phyloP scores from a whole-genome alignment of 2,888 invertebrate species.

The Agrochola litura region DNA sequence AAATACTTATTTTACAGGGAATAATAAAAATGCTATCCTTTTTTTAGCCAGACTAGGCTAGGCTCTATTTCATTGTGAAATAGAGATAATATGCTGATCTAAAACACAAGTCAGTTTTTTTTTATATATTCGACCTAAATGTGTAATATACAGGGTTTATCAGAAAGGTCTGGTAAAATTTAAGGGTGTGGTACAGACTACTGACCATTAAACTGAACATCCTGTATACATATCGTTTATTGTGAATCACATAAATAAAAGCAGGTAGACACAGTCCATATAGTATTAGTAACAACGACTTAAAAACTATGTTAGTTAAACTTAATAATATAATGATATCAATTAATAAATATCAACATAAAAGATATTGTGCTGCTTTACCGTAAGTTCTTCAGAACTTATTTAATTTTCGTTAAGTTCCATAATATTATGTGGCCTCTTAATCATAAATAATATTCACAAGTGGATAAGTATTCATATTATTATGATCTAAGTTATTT shows the following conservation, averaged over 20 bases:
- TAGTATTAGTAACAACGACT: too few relatives aligned
- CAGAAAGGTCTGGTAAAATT: too few relatives aligned
- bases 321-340: conserved; percentile 1
- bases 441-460: conserved; percentile 20
- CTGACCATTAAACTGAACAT: too few relatives aligned
- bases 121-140: conserved; percentile 28
- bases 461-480: conserved; percentile 10
- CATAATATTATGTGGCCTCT: background rate
- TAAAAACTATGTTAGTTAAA: too few relatives aligned
- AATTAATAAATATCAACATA: conserved; percentile 5
- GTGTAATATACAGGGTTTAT: background rate
- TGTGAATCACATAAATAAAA: too few relatives aligned
- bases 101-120: conserved; percentile 1
- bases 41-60: background rate
- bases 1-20: background rate
- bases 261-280: too few relatives aligned
- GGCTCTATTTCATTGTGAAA: background rate
- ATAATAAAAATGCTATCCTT: background rate
- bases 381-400: conserved; percentile 10
- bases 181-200: too few relatives aligned
- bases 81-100: conserved; percentile 15
- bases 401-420: background rate
- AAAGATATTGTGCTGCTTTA: background rate
- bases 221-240: background rate
- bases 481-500: background rate